Evolutionary conservation across 2,797 vertebrate genomes (phyloP), one percentile per base, ranked within the genome.

Genomic region (Oreochromis mossambicus): DNA sequence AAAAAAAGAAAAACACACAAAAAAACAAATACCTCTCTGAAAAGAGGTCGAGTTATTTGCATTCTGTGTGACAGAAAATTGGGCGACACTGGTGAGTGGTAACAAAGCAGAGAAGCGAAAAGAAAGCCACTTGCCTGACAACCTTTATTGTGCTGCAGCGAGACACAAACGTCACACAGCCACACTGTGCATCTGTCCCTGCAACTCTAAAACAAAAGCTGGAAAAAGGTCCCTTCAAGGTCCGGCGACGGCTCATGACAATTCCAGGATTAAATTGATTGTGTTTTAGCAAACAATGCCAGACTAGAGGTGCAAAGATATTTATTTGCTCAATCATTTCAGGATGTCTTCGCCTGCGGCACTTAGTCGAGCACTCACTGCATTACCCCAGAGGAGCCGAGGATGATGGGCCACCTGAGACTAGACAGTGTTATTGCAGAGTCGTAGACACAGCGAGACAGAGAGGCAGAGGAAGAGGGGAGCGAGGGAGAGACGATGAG

Each of bases 41-140:
- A 88, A 92, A 82, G 86, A 73, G 78, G 80, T 82, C 41, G 51
- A 19, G n/a, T 85, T 85, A 85, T 93, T 89, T 90, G 88, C 83
- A 86, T 88, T 88, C 2, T 50, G 66, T 83, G 68, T 29, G 80
- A 87, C 83, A 88, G 80, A 89, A 90, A 88, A 88, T 78, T 88
- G 89, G 86, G 77, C 14, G 29, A 88, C 86, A 78, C 68, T 58
- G 52, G 54, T 80, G 89, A 91, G 91, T 29, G 77, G 83, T 82
- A 82, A 93, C 91, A 90, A 89, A 92, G 91, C 88, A 70, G 85
- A 84, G 85, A 63, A 80, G 84, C 81, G 77, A 84, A 91, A 84
- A 83, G 83, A 88, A 86, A 73, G 80, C 13, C 82, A 86, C 79
- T 87, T 91, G 86, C 63, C 66, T 86, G 90, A 91, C 83, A 78